These are phyloP conservation scores for Macrotus californicus DNA, from an alignment of 2,113 vertebrate species.

Conservation along the genomic window DNA sequence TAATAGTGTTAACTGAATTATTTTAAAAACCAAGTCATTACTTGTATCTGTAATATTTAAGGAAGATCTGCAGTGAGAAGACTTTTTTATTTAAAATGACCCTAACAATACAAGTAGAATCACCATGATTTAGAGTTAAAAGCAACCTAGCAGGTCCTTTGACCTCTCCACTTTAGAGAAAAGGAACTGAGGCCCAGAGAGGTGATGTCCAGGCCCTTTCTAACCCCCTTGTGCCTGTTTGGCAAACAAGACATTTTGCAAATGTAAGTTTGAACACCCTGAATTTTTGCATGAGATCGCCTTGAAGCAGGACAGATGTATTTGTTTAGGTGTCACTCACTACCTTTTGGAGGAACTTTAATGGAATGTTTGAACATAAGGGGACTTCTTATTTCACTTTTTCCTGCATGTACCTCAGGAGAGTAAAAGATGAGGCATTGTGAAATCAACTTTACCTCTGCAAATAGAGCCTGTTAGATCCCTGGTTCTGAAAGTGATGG, in stretches of 20 bases:
- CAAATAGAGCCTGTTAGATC: neutral
- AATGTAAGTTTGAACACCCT: neutral
- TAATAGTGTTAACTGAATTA: neutral
- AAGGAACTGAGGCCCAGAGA: too few relatives aligned
- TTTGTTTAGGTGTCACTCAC: neutral
- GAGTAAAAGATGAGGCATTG: neutral
- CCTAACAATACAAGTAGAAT: neutral
- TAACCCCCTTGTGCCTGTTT: neutral
- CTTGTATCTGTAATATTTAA: neutral
- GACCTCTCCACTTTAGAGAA: neutral
- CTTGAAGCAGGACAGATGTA: neutral
- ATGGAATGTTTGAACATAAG: neutral
- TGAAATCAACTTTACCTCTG: neutral
- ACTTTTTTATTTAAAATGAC: neutral
- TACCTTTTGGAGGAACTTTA: neutral
- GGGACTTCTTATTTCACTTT: neutral
- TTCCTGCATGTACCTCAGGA: neutral
- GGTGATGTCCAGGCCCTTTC: neutral
- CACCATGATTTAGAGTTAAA: neutral
- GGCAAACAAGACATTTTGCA: neutral
- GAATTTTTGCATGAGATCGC: neutral
- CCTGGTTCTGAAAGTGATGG: constrained; percentile 27
- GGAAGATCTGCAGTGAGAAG: neutral
- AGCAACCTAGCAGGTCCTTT: neutral
- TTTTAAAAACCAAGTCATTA: neutral